These are phyloP conservation scores for Andrena bucephala DNA, from an alignment of 2,888 invertebrate genomes.

Conservation along the genomic window DNA sequence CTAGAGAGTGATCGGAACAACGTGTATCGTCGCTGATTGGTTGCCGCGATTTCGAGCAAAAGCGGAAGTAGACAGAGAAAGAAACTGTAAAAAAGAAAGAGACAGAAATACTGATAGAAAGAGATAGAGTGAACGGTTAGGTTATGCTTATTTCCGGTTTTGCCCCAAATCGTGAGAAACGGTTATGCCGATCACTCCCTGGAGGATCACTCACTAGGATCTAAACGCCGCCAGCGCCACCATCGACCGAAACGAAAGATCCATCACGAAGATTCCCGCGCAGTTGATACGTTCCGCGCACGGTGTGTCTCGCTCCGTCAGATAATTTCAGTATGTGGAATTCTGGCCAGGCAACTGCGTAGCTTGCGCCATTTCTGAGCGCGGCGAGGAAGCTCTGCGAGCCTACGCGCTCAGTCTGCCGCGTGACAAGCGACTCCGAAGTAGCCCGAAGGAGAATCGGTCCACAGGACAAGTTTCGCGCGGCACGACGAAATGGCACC, in stretches of 20 bases:
- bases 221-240: conserved; percentile 8
- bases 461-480: conserved; percentile 8
- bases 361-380: conserved; percentile 28
- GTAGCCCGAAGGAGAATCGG: conserved; percentile 3
- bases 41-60: too few relatives aligned
- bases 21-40: too few relatives aligned
- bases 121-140: too few relatives aligned
- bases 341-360: not conserved
- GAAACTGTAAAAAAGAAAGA: too few relatives aligned
- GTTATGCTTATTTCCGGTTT: too few relatives aligned
- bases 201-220: not conserved
- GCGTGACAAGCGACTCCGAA: too few relatives aligned
- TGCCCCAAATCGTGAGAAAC: too few relatives aligned
- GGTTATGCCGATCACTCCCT: too few relatives aligned
- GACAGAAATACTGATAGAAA: too few relatives aligned
- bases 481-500: conserved; percentile 9
- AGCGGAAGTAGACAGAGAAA: too few relatives aligned
- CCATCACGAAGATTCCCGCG: not conserved
- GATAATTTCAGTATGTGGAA: not conserved
- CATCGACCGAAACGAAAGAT: not conserved
- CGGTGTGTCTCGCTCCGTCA: not conserved
- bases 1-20: too few relatives aligned
- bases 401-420: too few relatives aligned
- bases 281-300: not conserved
- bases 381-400: not conserved